These are phyloP conservation scores for Typhlichthys subterraneus DNA, from an alignment of 2,797 vertebrate species.

Conservation along the genomic window DNA sequence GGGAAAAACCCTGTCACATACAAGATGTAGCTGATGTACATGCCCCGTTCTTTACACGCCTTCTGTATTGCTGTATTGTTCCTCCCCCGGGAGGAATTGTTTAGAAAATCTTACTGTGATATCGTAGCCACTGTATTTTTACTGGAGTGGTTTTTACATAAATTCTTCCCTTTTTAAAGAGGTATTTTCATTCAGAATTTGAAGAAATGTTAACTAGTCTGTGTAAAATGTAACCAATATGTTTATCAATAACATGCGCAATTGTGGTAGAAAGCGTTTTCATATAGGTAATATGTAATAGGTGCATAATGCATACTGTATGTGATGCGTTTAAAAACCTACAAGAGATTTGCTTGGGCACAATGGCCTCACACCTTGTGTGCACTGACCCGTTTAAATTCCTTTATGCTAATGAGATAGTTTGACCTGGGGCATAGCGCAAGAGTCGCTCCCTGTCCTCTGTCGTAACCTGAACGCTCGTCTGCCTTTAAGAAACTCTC, in stretches of 20 bases:
- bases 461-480: slow-evolving; percentile 55
- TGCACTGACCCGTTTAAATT: slow-evolving; percentile 67
- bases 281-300: neutral
- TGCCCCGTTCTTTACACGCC: slow-evolving; percentile 21
- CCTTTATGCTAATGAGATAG: slow-evolving; percentile 70
- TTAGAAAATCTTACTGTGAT: slow-evolving; percentile 7
- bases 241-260: too few relatives aligned
- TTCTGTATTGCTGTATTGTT: slow-evolving; percentile 12
- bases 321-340: slow-evolving; percentile 51
- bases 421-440: slow-evolving; percentile 61
- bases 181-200: neutral
- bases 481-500: slow-evolving; percentile 66
- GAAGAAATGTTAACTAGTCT: neutral
- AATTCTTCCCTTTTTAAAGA: too few relatives aligned
- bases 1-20: slow-evolving; percentile 12
- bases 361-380: slow-evolving; percentile 67
- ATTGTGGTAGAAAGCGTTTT: neutral
- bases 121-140: neutral
- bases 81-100: slow-evolving; percentile 3
- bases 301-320: neutral
- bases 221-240: neutral
- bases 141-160: neutral
- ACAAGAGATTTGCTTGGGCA: slow-evolving; percentile 58
- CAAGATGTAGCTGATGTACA: slow-evolving; percentile 25
- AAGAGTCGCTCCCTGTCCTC: slow-evolving; percentile 59